Conservation (phyloP, 1,140 invertebrate genomes). For the Caenorhabditis brenneri region DNA sequence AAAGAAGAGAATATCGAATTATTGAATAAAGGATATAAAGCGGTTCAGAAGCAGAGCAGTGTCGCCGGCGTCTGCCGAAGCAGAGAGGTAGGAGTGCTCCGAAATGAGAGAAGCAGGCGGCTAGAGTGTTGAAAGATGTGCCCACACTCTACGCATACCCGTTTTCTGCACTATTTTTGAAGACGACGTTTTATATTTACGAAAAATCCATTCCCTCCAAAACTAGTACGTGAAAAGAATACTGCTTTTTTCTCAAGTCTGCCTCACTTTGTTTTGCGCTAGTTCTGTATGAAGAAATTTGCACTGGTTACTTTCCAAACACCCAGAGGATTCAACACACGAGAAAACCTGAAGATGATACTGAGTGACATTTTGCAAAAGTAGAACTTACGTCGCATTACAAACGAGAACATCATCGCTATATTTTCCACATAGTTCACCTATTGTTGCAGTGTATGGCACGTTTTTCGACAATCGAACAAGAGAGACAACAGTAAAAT, state of each 20-base stretch:
- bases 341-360: constrained; percentile 16
- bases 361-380: neutral
- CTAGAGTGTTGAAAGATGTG: constrained; percentile 21
- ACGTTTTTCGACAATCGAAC: constrained; percentile 28
- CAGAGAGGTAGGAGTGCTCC: constrained; percentile 3
- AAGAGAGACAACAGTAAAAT: constrained; percentile 51
- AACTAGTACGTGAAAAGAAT: neutral
- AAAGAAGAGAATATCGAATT: constrained; percentile 27
- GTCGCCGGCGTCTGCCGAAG: neutral
- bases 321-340: constrained; percentile 25
- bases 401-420: constrained; percentile 23
- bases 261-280: neutral
- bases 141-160: neutral
- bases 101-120: neutral
- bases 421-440: constrained; percentile 25
- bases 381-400: constrained; percentile 29
- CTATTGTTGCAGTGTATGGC: neutral
- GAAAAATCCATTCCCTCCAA: constrained; percentile 12
- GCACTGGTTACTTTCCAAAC: neutral
- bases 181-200: constrained; percentile 21
- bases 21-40: constrained; percentile 24
- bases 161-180: neutral
- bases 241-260: neutral
- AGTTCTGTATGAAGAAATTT: constrained; percentile 17
- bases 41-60: constrained; percentile 30